A percentile compares a stretch with the other conserved stretches of the same genome.
These are phyloP conservation scores for Diorhabda carinulata DNA, from an alignment of 1,140 invertebrate species.

Conservation along the genomic window DNA sequence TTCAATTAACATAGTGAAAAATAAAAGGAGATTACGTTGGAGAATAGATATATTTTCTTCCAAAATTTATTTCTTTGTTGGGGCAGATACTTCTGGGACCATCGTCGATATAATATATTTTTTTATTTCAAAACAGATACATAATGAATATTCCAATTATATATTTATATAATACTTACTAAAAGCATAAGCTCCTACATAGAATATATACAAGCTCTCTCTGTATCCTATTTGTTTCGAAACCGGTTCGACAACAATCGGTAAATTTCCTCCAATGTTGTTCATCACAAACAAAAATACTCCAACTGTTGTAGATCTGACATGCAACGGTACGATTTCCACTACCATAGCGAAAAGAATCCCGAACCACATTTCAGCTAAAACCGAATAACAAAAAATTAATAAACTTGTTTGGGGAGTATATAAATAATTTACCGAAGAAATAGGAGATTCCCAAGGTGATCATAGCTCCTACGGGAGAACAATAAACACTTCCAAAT, in stretches of 20 bases:
- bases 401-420: conserved; percentile 10
- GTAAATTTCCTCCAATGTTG: conserved; percentile 87
- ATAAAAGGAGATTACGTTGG: too few species aligned
- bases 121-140: too few species aligned
- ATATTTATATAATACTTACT: conserved; percentile 58
- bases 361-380: conserved; percentile 91
- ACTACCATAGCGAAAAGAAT: conserved; percentile 86
- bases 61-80: too few species aligned
- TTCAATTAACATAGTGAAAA: too few species aligned
- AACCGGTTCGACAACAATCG: conserved; percentile 80
- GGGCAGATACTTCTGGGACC: too few species aligned
- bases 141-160: too few species aligned
- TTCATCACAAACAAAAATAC: conserved; percentile 89
- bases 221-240: conserved; percentile 75
- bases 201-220: conserved; percentile 79
- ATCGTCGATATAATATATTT: too few species aligned
- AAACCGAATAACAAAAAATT: conserved; percentile 40
- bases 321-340: conserved; percentile 76
- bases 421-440: conserved; percentile 61
- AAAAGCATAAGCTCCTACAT: conserved; percentile 78
- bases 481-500: conserved; percentile 82
- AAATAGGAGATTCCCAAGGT: conserved; percentile 80
- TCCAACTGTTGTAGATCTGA: conserved; percentile 78
- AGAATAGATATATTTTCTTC: too few species aligned
- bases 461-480: conserved; percentile 79